Percentiles rank a stretch among this genome's conserved stretches.
Evolutionary conservation across 2,113 vertebrate genomes (phyloP).

Genomic region (Ranitomeya variabilis): DNA sequence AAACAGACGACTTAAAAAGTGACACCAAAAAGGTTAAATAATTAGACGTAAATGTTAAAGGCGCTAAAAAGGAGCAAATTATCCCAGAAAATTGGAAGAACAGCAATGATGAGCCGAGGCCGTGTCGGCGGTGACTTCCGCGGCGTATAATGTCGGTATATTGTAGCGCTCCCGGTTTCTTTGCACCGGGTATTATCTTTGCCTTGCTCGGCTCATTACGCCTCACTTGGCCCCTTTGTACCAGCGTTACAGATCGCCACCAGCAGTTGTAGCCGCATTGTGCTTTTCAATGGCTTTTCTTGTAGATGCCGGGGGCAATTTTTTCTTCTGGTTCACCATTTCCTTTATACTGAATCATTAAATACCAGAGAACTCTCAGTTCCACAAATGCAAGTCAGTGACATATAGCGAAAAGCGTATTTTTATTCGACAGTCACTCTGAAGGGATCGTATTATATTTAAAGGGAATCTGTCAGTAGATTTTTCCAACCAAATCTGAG

Average conservation of each 20-base stretch:
- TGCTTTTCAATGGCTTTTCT: neutral
- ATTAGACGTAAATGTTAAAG: too few relatives aligned
- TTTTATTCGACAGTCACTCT: neutral
- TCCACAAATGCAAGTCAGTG: neutral
- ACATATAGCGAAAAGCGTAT: neutral
- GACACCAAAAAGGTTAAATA: too few relatives aligned
- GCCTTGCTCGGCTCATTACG: neutral
- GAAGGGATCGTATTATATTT: neutral
- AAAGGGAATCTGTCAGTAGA: too few relatives aligned
- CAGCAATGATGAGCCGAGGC: too few relatives aligned
- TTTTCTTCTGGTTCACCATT: neutral
- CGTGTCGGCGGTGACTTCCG: neutral
- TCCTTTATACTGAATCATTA: neutral
- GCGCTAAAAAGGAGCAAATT: too few relatives aligned
- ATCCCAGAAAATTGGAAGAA: too few relatives aligned
- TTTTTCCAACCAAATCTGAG: too few relatives aligned
- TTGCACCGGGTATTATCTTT: neutral
- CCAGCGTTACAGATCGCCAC: neutral
- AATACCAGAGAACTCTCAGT: neutral
- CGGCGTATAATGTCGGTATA: neutral
- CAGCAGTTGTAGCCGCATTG: conserved; percentile 4
- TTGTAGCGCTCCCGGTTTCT: neutral
- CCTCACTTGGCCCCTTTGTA: neutral
- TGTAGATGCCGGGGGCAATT: conserved; percentile 4
- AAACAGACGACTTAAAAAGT: too few relatives aligned